Percentiles rank a stretch among this genome's conserved stretches.
Evolutionary conservation across 2,113 vertebrate genomes (phyloP).

Genomic region (Nestor notabilis): DNA sequence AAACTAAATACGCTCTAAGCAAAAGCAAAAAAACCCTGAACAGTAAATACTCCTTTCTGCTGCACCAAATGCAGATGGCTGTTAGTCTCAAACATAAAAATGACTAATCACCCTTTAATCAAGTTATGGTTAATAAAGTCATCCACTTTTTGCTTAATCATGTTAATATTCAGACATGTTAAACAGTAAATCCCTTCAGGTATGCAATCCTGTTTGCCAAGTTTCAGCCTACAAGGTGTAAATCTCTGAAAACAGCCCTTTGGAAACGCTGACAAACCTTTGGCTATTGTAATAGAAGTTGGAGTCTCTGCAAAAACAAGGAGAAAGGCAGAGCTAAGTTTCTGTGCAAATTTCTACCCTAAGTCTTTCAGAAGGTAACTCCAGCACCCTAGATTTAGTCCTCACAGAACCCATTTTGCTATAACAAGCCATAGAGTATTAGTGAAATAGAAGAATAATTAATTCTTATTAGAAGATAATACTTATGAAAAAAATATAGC

Average conservation of each 20-base stretch:
- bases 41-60: background rate
- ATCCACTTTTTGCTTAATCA: constrained; percentile 70
- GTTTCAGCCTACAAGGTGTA: constrained; percentile 64
- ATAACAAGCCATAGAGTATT: background rate
- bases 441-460: background rate
- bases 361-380: background rate
- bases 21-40: background rate
- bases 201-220: constrained; percentile 49
- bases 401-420: background rate
- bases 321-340: background rate
- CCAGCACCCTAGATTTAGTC: background rate
- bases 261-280: constrained; percentile 35
- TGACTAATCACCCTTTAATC: constrained; percentile 62
- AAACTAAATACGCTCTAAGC: background rate
- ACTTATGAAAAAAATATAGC: background rate
- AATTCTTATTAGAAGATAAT: background rate
- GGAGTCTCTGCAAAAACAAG: background rate
- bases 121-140: constrained; percentile 57
- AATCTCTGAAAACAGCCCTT: constrained; percentile 13
- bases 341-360: background rate
- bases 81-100: constrained; percentile 36
- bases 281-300: background rate
- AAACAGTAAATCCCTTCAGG: constrained; percentile 59
- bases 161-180: constrained; percentile 67
- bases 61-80: background rate